Evolutionary conservation across 2,113 vertebrate genomes (phyloP).

Genomic region (Pluvialis apricaria): DNA sequence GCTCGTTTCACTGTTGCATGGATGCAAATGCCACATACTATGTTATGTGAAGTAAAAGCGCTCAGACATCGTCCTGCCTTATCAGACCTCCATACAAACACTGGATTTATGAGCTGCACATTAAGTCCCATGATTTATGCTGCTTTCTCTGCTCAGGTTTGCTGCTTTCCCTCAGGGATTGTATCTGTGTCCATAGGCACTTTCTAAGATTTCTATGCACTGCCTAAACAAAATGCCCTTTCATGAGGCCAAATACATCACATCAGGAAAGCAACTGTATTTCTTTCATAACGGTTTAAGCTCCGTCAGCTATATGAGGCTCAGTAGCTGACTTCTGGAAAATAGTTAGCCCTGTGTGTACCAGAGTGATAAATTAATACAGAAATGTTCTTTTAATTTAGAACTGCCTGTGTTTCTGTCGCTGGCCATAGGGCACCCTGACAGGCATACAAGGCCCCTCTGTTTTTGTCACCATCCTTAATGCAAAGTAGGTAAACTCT

Average conservation of each 20-base stretch:
- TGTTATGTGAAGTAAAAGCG: background rate
- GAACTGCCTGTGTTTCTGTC: background rate
- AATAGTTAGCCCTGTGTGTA: conserved; percentile 43
- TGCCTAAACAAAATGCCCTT: conserved; percentile 54
- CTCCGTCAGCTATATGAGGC: background rate
- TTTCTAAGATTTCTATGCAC: conserved; percentile 43
- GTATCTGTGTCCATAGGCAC: background rate
- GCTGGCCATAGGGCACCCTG: background rate
- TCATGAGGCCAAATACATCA: conserved; percentile 38
- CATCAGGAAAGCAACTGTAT: conserved; percentile 47
- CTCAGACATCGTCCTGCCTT: background rate
- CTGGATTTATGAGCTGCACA: conserved; percentile 23
- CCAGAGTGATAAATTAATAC: conserved; percentile 42
- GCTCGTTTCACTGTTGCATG: background rate
- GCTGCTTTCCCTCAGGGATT: background rate
- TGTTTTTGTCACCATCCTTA: conserved; percentile 42
- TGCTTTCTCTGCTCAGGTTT: conserved; percentile 11
- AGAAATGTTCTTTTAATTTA: conserved; percentile 51
- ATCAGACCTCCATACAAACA: background rate
- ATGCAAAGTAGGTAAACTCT: conserved; percentile 40
- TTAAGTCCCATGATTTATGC: conserved; percentile 16
- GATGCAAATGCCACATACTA: background rate
- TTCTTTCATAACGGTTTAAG: conserved; percentile 35
- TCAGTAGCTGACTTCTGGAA: conserved; percentile 8
- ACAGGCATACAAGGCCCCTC: conserved; percentile 11